These are phyloP conservation scores for Xiphorhynchus erythropygius DNA, from an alignment of 2,797 vertebrate species.

Conservation along the genomic window DNA sequence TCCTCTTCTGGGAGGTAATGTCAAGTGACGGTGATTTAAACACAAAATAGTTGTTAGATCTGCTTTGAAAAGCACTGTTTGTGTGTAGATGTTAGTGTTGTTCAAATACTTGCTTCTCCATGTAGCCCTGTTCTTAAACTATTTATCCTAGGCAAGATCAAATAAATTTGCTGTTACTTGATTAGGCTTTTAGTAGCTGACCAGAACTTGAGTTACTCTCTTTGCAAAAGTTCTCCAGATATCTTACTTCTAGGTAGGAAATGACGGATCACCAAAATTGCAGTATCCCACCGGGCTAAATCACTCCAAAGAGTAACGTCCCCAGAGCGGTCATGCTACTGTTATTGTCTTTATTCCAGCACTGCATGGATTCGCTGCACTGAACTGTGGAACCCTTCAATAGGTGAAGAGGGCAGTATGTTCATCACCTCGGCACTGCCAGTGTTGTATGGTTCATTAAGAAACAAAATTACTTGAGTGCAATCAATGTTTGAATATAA, in stretches of 20 bases:
- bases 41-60: neutral
- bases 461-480: neutral
- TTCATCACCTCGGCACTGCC: neutral
- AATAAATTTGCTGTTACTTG: neutral
- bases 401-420: rapidly evolving
- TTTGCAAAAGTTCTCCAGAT: neutral
- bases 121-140: neutral
- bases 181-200: neutral
- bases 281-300: neutral
- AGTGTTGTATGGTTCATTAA: neutral
- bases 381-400: neutral
- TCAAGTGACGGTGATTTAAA: neutral
- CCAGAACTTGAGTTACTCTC: neutral
- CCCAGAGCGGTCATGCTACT: neutral
- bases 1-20: neutral
- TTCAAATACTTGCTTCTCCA: neutral
- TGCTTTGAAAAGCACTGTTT: neutral
- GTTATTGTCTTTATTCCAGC: neutral
- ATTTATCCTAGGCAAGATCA: neutral
- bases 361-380: neutral
- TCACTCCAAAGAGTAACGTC: neutral
- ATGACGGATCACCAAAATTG: neutral
- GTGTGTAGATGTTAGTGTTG: neutral
- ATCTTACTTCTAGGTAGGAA: neutral
- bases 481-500: neutral